Evolutionary conservation across 2,888 invertebrate genomes (phyloP).

Genomic region (Tipula vernalis): DNA sequence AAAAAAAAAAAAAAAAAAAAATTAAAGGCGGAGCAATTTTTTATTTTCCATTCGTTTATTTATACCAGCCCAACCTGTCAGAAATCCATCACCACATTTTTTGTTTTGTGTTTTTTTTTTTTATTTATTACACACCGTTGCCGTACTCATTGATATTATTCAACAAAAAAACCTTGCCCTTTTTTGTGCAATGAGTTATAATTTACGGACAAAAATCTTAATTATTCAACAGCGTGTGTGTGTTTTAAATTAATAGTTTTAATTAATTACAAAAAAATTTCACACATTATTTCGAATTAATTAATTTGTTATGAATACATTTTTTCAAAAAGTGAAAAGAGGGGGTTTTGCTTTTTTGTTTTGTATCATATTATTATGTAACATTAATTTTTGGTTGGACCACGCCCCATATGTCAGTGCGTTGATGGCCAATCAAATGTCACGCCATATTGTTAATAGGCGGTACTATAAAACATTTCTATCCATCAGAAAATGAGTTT

Average conservation of each 20-base stretch:
- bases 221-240: neutral
- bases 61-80: neutral
- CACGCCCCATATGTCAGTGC: slow-evolving; percentile 9
- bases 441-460: slow-evolving; percentile 30
- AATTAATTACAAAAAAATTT: neutral
- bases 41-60: neutral
- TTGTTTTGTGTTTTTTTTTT: neutral
- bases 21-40: neutral
- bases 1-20: too few relatives aligned
- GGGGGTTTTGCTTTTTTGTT: neutral
- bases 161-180: neutral
- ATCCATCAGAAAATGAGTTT: slow-evolving; percentile 15
- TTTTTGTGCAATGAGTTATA: neutral
- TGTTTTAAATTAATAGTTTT: neutral
- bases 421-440: slow-evolving; percentile 23
- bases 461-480: slow-evolving; percentile 18
- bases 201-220: neutral
- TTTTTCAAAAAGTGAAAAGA: neutral
- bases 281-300: neutral
- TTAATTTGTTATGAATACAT: neutral
- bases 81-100: neutral
- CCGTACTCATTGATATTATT: neutral
- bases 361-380: too few relatives aligned
- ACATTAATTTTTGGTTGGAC: neutral
- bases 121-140: neutral